These are phyloP conservation scores for Bradysia coprophila DNA, from an alignment of 1,140 invertebrate genomes.

Conservation along the genomic window DNA sequence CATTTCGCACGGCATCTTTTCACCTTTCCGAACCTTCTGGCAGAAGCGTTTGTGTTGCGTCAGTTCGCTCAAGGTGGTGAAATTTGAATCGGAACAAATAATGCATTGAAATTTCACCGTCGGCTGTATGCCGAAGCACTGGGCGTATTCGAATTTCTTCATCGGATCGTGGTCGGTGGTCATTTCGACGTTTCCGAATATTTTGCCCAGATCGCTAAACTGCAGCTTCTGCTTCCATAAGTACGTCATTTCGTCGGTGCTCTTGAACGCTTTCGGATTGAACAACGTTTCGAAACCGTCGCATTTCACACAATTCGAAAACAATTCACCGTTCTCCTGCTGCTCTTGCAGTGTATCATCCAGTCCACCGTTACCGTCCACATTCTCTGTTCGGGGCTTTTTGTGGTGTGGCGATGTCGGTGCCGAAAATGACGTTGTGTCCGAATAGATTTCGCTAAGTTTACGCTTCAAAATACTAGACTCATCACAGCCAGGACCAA, in stretches of 20 bases:
- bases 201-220: background rate
- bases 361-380: too few relatives aligned
- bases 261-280: background rate
- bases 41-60: conserved; percentile 40
- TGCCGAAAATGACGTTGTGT: too few relatives aligned
- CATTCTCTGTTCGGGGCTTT: too few relatives aligned
- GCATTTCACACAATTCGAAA: background rate
- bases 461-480: too few relatives aligned
- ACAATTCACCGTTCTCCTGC: too few relatives aligned
- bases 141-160: conserved; percentile 33
- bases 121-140: conserved; percentile 47
- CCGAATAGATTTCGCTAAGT: too few relatives aligned
- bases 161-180: background rate
- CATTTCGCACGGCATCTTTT: conserved; percentile 20
- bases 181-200: background rate
- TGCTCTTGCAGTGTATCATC: too few relatives aligned
- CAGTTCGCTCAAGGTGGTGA: conserved; percentile 32
- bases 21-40: conserved; percentile 25
- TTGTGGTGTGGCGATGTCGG: too few relatives aligned
- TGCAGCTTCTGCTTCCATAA: background rate
- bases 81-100: conserved; percentile 40
- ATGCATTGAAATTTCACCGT: conserved; percentile 42
- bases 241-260: background rate
- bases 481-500: too few relatives aligned
- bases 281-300: background rate